phyloP scores from a whole-genome alignment of 2,797 vertebrate species.

The Gymnodraco acuticeps region DNA sequence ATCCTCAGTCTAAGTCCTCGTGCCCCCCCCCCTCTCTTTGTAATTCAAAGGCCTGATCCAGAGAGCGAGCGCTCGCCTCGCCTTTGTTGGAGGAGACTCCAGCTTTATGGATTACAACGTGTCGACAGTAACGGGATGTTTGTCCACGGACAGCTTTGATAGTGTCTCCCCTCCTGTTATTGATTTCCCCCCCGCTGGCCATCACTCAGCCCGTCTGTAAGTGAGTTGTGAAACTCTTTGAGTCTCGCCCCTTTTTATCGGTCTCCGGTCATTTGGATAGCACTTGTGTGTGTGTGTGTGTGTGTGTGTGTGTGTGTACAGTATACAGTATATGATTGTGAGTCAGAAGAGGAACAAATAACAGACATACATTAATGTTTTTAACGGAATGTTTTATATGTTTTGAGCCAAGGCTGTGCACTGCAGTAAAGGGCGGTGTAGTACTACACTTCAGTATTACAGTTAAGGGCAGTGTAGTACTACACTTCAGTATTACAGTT shows the following conservation, averaged over 20 bases:
- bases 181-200: slow-evolving; percentile 78
- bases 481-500: too few species aligned
- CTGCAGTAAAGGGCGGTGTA: too few species aligned
- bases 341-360: background rate
- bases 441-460: too few species aligned
- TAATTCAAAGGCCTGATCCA: slow-evolving; percentile 64
- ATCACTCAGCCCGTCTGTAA: slow-evolving; percentile 80
- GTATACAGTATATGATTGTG: background rate
- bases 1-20: slow-evolving; percentile 24
- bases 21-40: slow-evolving; percentile 50
- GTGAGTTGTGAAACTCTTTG: slow-evolving; percentile 82
- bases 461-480: too few species aligned
- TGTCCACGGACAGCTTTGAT: slow-evolving; percentile 79
- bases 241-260: slow-evolving; percentile 68
- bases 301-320: slow-evolving; percentile 22
- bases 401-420: too few species aligned
- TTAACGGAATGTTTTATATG: too few species aligned
- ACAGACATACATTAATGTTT: background rate
- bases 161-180: slow-evolving; percentile 79
- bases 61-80: slow-evolving; percentile 58
- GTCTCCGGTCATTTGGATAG: slow-evolving; percentile 62
- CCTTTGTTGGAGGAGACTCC: slow-evolving; percentile 65
- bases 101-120: slow-evolving; percentile 78
- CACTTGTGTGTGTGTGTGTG: slow-evolving; percentile 21
- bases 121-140: slow-evolving; percentile 70